Evolutionary conservation across 2,888 invertebrate genomes (phyloP).

Genomic region (Coenonympha glycerion): DNA sequence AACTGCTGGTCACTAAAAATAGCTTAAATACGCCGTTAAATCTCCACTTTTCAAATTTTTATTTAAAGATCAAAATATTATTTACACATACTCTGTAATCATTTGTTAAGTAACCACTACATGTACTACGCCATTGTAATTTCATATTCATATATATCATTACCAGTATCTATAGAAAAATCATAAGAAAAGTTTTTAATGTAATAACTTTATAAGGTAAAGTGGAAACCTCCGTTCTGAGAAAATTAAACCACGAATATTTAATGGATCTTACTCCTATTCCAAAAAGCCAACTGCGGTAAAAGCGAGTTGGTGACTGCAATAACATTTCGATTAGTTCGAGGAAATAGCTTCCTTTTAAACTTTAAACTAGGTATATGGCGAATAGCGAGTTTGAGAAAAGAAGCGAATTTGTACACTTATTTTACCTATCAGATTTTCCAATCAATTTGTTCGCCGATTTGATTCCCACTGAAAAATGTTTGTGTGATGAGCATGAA

Average conservation of each 20-base stretch:
- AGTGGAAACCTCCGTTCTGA: neutral
- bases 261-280: slow-evolving; percentile 69
- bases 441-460: no score
- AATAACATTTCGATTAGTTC: slow-evolving; percentile 26
- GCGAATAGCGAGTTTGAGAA: neutral
- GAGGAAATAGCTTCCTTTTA: slow-evolving; percentile 2
- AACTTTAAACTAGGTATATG: neutral
- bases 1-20: no score
- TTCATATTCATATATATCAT: no score
- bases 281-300: slow-evolving; percentile 62
- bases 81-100: no score
- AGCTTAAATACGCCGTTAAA: no score
- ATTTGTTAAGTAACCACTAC: no score
- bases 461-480: no score
- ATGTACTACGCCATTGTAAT: no score
- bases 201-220: neutral
- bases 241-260: slow-evolving; percentile 51
- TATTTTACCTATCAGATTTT: neutral
- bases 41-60: no score
- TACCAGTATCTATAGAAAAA: no score
- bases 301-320: slow-evolving; percentile 58
- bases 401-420: neutral
- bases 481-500: no score
- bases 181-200: neutral
- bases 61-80: no score